These are phyloP conservation scores for Sminthurinus signatus DNA, from an alignment of 1,140 invertebrate species.

Conservation along the genomic window DNA sequence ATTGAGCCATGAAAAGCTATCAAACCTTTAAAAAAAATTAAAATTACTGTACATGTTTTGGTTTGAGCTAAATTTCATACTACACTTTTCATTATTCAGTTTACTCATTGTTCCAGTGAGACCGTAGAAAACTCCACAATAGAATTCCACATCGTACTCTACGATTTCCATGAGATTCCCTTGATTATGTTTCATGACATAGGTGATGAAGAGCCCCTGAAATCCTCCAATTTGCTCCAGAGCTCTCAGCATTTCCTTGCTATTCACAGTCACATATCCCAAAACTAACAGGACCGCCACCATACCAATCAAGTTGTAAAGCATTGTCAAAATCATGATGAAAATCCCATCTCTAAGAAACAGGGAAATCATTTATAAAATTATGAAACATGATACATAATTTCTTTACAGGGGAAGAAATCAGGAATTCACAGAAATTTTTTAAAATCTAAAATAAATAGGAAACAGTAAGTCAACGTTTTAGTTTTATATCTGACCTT, in stretches of 20 bases:
- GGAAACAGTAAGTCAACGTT: too few relatives aligned
- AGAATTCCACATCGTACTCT: conserved; percentile 12
- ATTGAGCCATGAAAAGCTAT: not conserved
- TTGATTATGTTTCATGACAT: conserved; percentile 16
- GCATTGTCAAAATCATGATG: conserved; percentile 9
- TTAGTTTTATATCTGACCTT: not conserved
- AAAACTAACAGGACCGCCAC: conserved; percentile 13
- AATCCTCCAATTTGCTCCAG: not conserved
- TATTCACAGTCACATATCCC: conserved; percentile 13
- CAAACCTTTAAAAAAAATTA: not conserved
- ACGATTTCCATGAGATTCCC: conserved; percentile 12
- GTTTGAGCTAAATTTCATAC: too few relatives aligned
- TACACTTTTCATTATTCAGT: too few relatives aligned
- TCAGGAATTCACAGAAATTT: too few relatives aligned
- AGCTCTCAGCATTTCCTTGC: conserved; percentile 3
- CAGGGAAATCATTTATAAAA: too few relatives aligned
- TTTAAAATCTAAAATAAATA: too few relatives aligned
- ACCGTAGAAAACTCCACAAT: not conserved
- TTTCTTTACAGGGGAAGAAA: not conserved
- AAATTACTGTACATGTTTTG: too few relatives aligned
- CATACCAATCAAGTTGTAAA: conserved; percentile 8
- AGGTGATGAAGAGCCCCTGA: conserved; percentile 8
- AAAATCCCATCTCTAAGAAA: conserved; percentile 17
- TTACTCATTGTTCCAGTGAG: conserved; percentile 1
- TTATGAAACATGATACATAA: too few relatives aligned